Conservation (phyloP, 2,797 vertebrate genomes). For the Coccyzus lansbergi region DNA sequence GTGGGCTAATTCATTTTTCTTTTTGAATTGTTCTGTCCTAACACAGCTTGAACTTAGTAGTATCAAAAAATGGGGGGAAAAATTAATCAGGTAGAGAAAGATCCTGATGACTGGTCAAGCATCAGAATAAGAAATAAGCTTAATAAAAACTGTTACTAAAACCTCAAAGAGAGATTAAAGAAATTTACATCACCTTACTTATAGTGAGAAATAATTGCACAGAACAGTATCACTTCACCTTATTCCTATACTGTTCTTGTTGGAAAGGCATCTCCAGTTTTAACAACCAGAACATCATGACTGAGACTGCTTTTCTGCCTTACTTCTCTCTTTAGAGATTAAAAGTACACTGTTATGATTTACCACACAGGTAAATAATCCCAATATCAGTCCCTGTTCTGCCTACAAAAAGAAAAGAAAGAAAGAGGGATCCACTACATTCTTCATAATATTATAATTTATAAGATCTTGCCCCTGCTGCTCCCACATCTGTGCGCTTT, state of each 20-base stretch:
- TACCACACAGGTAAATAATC: not conserved
- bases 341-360: not conserved
- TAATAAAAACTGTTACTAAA: not conserved
- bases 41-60: not conserved
- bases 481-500: not conserved
- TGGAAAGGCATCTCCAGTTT: not conserved
- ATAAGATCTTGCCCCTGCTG: not conserved
- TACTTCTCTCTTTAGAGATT: not conserved
- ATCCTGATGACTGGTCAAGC: not conserved
- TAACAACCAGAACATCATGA: not conserved
- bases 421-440: not conserved
- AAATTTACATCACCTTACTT: not conserved
- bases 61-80: not conserved
- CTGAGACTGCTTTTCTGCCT: not conserved
- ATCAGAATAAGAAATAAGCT: not conserved
- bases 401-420: not conserved
- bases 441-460: not conserved
- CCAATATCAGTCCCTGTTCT: not conserved
- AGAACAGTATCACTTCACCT: not conserved
- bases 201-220: not conserved
- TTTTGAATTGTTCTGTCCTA: not conserved
- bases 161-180: not conserved
- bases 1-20: not conserved
- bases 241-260: not conserved
- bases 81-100: not conserved